phyloP scores from a whole-genome alignment of 2,797 vertebrate genomes.

The Phalloptychus januarius region DNA sequence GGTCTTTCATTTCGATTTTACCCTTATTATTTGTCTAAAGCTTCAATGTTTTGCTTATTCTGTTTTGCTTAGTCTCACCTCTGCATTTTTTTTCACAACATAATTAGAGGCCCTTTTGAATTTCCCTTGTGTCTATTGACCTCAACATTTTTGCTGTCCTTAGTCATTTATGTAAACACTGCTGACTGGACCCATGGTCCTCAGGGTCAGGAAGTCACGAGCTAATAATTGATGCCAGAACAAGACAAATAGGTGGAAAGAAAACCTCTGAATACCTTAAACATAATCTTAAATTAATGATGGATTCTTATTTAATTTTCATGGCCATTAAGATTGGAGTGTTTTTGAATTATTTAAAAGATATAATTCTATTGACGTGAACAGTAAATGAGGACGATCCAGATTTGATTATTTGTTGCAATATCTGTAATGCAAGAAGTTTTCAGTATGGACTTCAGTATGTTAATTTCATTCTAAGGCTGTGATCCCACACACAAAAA shows the following conservation, averaged over 20 bases:
- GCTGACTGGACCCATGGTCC: slow-evolving; percentile 18
- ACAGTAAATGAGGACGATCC: slow-evolving; percentile 17
- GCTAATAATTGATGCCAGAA: slow-evolving; percentile 24
- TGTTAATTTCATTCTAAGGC: background rate
- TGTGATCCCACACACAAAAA: background rate
- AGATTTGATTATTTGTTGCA: background rate
- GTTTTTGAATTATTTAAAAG: slow-evolving; percentile 7
- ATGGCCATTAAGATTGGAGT: slow-evolving; percentile 16
- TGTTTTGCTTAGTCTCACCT: background rate
- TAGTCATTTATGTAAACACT: slow-evolving; percentile 12
- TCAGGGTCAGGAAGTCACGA: slow-evolving; percentile 28
- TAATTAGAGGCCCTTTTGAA: slow-evolving; percentile 7
- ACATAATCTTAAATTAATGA: slow-evolving; percentile 2
- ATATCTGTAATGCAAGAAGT: background rate
- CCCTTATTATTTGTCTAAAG: background rate
- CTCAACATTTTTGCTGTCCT: slow-evolving; percentile 18
- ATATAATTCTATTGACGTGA: slow-evolving; percentile 7
- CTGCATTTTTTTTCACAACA: slow-evolving; percentile 9
- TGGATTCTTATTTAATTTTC: background rate
- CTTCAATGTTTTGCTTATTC: slow-evolving; percentile 6
- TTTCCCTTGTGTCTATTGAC: slow-evolving; percentile 13
- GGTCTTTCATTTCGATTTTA: background rate
- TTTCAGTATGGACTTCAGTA: background rate
- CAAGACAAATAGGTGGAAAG: slow-evolving; percentile 12
- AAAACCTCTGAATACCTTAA: slow-evolving; percentile 5